phyloP scores from a whole-genome alignment of 2,888 invertebrate genomes.

The Nomada ruficornis region DNA sequence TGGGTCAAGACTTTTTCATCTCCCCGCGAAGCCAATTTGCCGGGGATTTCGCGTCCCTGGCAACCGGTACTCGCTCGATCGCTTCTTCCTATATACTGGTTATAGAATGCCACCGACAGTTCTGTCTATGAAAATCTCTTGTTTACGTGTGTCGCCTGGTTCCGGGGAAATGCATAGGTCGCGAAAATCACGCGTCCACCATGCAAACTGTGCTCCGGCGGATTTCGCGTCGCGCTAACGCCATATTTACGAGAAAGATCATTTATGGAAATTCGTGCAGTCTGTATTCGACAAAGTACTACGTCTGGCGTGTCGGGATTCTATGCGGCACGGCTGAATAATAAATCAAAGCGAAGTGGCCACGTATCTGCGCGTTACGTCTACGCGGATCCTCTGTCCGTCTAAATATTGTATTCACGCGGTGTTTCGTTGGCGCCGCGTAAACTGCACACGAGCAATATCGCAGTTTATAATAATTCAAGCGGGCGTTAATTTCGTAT shows the following conservation, averaged over 20 bases:
- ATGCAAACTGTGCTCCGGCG: neutral
- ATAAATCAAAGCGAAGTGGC: constrained; percentile 59
- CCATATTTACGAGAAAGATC: constrained; percentile 47
- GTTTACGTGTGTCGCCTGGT: too few relatives aligned
- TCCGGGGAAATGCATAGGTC: too few relatives aligned
- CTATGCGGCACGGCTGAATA: constrained; percentile 17
- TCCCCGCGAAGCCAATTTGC: constrained; percentile 14
- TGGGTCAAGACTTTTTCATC: constrained; percentile 14
- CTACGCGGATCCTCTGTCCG: constrained; percentile 22
- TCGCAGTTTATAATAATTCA: constrained; percentile 58
- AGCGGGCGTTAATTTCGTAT: constrained; percentile 48
- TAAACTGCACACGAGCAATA: constrained; percentile 17
- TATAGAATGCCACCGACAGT: constrained; percentile 21
- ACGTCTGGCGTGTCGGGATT: constrained; percentile 29
- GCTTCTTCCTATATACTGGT: neutral
- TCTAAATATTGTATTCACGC: constrained; percentile 43
- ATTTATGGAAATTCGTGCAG: constrained; percentile 52
- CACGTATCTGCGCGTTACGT: constrained; percentile 38
- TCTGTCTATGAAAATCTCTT: too few relatives aligned
- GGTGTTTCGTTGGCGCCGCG: constrained; percentile 3
- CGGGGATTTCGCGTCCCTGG: neutral
- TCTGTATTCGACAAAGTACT: constrained; percentile 52
- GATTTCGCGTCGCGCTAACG: constrained; percentile 9
- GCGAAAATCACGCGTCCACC: neutral
- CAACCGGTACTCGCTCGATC: neutral